Percentiles rank a stretch among this genome's conserved stretches.
Conservation (phyloP, 2,113 vertebrate species). For the Megaceryle torquata region DNA sequence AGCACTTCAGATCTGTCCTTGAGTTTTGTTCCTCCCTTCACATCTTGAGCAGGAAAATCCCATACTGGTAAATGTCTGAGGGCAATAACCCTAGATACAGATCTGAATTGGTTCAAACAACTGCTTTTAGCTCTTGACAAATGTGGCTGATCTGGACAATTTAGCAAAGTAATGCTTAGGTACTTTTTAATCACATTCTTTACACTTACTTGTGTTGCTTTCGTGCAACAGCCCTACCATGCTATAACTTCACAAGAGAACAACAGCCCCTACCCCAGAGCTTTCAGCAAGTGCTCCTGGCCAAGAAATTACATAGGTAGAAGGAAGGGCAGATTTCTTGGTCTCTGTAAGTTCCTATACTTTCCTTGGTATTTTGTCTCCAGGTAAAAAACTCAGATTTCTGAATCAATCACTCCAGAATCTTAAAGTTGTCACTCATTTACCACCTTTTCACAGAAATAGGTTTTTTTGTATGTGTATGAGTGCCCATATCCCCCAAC, state of each 20-base stretch:
- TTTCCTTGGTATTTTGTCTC: not conserved
- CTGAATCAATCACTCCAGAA: not conserved
- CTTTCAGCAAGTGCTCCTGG: not conserved
- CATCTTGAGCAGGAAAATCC: not conserved
- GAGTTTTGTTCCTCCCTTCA: not conserved
- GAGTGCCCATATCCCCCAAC: not conserved
- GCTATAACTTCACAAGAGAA: not conserved
- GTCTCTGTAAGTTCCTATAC: not conserved
- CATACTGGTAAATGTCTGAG: not conserved
- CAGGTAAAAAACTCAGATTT: not conserved
- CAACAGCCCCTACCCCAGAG: not conserved
- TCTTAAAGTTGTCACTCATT: not conserved
- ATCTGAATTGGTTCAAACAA: not conserved
- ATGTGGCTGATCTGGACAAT: not conserved
- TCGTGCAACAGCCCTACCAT: not conserved
- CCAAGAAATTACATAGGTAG: not conserved
- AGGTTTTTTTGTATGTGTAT: accelerated
- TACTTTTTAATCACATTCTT: not conserved
- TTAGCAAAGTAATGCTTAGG: not conserved
- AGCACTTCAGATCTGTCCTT: not conserved
- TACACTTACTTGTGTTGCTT: not conserved
- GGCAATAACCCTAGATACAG: not conserved
- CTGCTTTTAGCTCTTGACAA: not conserved
- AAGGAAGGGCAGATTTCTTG: not conserved
- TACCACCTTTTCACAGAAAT: not conserved